Percentiles rank a stretch among this genome's conserved stretches.
Conservation (phyloP, 2,888 invertebrate species). For the Brenthis ino region DNA sequence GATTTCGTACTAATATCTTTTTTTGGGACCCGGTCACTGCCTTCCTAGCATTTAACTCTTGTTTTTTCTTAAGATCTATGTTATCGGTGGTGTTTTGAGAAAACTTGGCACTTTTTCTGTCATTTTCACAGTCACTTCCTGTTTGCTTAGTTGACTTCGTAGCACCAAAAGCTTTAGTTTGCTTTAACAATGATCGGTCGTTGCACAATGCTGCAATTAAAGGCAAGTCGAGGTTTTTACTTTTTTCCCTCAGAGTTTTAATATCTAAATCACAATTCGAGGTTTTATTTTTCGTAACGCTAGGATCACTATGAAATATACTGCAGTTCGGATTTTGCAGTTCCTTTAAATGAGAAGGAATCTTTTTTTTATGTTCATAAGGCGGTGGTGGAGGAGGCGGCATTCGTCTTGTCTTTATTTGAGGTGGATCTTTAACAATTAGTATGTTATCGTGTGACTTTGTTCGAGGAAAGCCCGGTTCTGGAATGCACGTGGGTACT, state of each 20-base stretch:
- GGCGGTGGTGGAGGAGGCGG: constrained; percentile 81
- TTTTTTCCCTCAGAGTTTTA: constrained; percentile 92
- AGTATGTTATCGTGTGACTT: constrained; percentile 92
- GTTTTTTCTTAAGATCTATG: constrained; percentile 72
- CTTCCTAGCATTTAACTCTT: constrained; percentile 83
- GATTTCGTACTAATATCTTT: constrained; percentile 84
- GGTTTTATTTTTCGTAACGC: constrained; percentile 66
- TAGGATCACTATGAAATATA: constrained; percentile 56
- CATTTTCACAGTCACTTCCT: constrained; percentile 74
- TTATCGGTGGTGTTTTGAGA: constrained; percentile 74
- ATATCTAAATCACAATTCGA: constrained; percentile 86
- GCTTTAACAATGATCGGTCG: constrained; percentile 93
- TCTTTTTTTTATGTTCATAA: constrained; percentile 76
- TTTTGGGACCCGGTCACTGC: constrained; percentile 84
- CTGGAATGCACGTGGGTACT: constrained; percentile 81
- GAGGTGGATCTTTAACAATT: constrained; percentile 79
- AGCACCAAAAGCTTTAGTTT: constrained; percentile 92
- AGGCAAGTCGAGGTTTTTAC: constrained; percentile 94
- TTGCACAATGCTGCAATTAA: constrained; percentile 96
- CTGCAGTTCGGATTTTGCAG: constrained; percentile 53
- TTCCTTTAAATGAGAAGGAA: constrained; percentile 80
- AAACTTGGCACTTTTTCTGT: constrained; percentile 70
- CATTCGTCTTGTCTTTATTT: constrained; percentile 77
- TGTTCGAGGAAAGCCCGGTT: constrained; percentile 84
- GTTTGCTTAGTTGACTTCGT: constrained; percentile 83